Conservation (phyloP, 2,888 invertebrate species). For the Himalopsyche tibetana region DNA sequence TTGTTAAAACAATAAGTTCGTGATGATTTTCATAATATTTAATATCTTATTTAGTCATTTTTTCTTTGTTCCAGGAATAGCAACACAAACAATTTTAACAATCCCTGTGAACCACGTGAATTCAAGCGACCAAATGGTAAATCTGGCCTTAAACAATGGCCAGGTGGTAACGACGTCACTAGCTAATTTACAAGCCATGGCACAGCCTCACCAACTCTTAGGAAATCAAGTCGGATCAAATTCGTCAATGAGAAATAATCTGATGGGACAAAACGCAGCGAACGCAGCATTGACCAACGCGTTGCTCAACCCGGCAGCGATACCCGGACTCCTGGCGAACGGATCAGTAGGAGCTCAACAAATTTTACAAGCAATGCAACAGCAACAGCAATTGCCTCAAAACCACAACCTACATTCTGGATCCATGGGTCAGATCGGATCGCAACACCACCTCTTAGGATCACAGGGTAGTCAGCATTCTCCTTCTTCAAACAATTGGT, state of each 20-base stretch:
- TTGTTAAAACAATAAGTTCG: too few relatives aligned
- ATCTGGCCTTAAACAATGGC: slow-evolving; percentile 89
- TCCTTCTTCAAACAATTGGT: slow-evolving; percentile 74
- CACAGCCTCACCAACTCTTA: slow-evolving; percentile 82
- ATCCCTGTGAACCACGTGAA: slow-evolving; percentile 95
- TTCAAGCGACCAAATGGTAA: slow-evolving; percentile 84
- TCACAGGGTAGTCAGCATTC: slow-evolving; percentile 70
- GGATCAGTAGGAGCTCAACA: slow-evolving; percentile 84
- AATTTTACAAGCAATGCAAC: slow-evolving; percentile 84
- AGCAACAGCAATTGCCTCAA: slow-evolving; percentile 75
- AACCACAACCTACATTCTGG: slow-evolving; percentile 55
- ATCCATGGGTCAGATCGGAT: slow-evolving; percentile 68
- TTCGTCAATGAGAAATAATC: slow-evolving; percentile 72
- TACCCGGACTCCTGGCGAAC: slow-evolving; percentile 85
- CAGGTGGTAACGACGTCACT: slow-evolving; percentile 91
- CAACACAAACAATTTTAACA: slow-evolving; percentile 96
- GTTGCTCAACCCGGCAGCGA: slow-evolving; percentile 81
- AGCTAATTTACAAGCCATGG: slow-evolving; percentile 87
- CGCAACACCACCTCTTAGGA: slow-evolving; percentile 75
- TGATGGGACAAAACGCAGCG: slow-evolving; percentile 68
- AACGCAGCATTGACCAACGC: slow-evolving; percentile 82
- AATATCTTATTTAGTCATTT: slow-evolving; percentile 51
- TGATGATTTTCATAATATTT: too few relatives aligned
- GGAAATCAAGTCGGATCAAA: slow-evolving; percentile 77
- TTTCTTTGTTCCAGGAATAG: slow-evolving; percentile 82